Evolutionary conservation across 2,888 invertebrate species (phyloP), one percentile per base, ranked within the genome.

Genomic region (Netelia melanura): DNA sequence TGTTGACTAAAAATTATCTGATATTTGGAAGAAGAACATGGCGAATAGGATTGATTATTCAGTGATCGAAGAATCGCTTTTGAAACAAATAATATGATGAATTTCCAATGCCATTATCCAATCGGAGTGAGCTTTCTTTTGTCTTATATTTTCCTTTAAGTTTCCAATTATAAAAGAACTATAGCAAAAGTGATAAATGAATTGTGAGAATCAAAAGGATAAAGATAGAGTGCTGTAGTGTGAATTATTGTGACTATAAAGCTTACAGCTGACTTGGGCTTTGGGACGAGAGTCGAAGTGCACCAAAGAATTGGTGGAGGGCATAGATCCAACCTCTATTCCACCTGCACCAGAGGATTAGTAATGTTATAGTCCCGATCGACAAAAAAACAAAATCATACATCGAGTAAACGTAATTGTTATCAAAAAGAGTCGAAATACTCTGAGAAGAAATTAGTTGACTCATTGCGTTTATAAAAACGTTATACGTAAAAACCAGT

Each of bases 181-280:
- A n/a, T 25, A 48, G 17, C 38, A 48, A 10, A 71, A 38, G 44
- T 58, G n/a, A 75, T 84, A 58, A 80, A 68, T 68, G 74, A 79
- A 70, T 58, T 9, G 83, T 84, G 70, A 76, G 9, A 70, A 64
- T 56, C 72, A 77, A 85, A 72, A 85, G 58, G 76, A 86, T 86
- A 83, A 75, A 84, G 68, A 87, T 58, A 21, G 70, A 86, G 88
- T 90, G 89, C 89, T 87, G 85, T 90, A 88, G 88, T 78, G 84
- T 90, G 88, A 88, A 88, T 89, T 91, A 91, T 87, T 86, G 89
- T 92, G 90, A 87, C 89, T 90, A 86, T 48, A 84, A 92, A 93
- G 93, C 93, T 93, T 93, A 93, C 93, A 93, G 91, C 91, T 90
- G 89, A 90, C 91, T 91, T 91, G 92, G 90, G 91, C 91, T 92